phyloP scores from a whole-genome alignment of 1,140 invertebrate genomes.

The Brachionus rubens region DNA sequence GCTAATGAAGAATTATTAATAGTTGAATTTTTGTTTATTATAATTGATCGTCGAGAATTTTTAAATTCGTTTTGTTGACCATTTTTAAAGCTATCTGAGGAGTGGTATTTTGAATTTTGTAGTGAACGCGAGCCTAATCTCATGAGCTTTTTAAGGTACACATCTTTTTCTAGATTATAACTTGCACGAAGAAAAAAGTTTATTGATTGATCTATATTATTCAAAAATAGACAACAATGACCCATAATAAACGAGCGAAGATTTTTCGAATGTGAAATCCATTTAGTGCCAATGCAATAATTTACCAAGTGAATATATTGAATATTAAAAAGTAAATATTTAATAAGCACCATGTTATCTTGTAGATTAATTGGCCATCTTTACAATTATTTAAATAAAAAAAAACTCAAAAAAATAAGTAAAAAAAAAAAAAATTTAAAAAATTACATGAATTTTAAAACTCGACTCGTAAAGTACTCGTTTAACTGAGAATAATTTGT shows the following conservation, averaged over 20 bases:
- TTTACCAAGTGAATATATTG: constrained; percentile 31
- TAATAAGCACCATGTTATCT: not conserved
- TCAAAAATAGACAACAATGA: constrained; percentile 29
- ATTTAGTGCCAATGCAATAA: constrained; percentile 15
- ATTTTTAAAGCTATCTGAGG: no score
- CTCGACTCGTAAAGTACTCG: not conserved
- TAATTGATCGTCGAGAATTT: not conserved
- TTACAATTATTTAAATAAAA: not conserved
- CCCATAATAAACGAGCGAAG: constrained; percentile 23
- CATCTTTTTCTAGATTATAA: constrained; percentile 24
- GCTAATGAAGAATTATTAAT: no score
- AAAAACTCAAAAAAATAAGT: not conserved
- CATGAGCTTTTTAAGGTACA: not conserved
- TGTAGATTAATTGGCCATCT: constrained; percentile 31
- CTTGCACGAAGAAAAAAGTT: constrained; percentile 28
- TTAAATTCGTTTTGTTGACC: no score
- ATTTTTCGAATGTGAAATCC: not conserved
- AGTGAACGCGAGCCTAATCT: not conserved
- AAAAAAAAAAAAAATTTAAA: not conserved
- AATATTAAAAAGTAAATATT: constrained; percentile 21
- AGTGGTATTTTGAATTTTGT: not conserved
- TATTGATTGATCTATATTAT: constrained; percentile 39
- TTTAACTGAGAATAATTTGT: constrained; percentile 23
- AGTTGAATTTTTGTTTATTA: not conserved
- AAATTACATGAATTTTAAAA: constrained; percentile 11